Evolutionary conservation across 1,140 invertebrate species (phyloP).

Genomic region (Danaus plexippus): DNA sequence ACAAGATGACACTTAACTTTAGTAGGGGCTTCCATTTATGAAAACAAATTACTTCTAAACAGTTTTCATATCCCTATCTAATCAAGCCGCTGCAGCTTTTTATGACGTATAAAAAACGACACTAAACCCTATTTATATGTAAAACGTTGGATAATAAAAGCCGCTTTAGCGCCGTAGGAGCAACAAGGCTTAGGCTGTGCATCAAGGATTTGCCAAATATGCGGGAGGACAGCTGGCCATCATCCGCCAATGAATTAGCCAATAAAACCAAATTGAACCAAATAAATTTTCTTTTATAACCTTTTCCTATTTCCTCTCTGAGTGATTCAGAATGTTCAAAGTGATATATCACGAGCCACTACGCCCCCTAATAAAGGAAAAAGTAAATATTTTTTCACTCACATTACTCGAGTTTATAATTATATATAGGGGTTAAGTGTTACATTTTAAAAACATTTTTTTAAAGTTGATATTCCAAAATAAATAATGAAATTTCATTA

Average conservation of each 20-base stretch:
- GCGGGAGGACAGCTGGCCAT: slow-evolving; percentile 31
- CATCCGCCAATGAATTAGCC: slow-evolving; percentile 60
- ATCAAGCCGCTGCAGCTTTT: slow-evolving; percentile 18
- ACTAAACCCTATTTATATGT: slow-evolving; percentile 48
- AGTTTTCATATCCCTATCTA: slow-evolving; percentile 7
- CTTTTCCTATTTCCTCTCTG: slow-evolving; percentile 26
- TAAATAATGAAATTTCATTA: no score
- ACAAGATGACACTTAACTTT: no score
- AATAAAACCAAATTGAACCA: slow-evolving; percentile 65
- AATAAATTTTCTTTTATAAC: slow-evolving; percentile 59
- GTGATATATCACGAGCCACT: no score
- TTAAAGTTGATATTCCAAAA: no score
- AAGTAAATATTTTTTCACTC: no score
- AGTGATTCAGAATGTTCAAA: slow-evolving; percentile 9
- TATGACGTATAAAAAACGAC: slow-evolving; percentile 39
- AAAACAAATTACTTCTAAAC: background rate
- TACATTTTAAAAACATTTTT: no score
- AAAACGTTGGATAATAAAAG: slow-evolving; percentile 52
- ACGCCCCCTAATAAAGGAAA: no score
- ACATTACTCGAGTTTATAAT: no score
- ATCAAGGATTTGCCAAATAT: slow-evolving; percentile 49
- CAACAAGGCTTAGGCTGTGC: slow-evolving; percentile 26
- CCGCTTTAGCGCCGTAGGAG: slow-evolving; percentile 33
- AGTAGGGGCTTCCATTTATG: no score
- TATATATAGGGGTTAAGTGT: no score